Conservation (phyloP, 2,888 invertebrate species). For the Sycophila texana region DNA sequence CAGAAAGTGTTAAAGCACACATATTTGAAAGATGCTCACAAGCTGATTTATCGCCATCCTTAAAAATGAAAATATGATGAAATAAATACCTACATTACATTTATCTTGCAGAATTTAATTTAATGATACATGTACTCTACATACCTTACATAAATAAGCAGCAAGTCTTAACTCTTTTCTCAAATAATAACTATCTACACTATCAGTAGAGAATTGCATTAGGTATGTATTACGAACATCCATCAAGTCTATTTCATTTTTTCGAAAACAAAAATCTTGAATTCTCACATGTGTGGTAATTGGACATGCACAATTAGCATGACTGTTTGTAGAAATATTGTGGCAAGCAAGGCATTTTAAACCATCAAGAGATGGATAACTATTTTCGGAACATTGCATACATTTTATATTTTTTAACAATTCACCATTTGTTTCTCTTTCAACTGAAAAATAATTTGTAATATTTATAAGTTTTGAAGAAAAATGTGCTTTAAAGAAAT, state of each 20-base stretch:
- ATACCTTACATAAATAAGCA: constrained; percentile 75
- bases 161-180: constrained; percentile 72
- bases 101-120: constrained; percentile 1
- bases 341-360: constrained; percentile 73
- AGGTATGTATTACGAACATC: constrained; percentile 70
- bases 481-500: neutral
- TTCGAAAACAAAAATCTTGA: constrained; percentile 71
- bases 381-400: constrained; percentile 73
- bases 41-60: constrained; percentile 77
- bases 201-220: constrained; percentile 69
- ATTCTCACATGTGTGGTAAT: constrained; percentile 67
- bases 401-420: constrained; percentile 70
- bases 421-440: constrained; percentile 71
- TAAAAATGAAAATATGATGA: constrained; percentile 58
- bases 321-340: constrained; percentile 54
- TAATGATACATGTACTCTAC: constrained; percentile 43
- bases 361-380: constrained; percentile 72
- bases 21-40: constrained; percentile 84
- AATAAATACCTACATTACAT: constrained; percentile 5
- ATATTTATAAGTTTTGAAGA: constrained; percentile 3
- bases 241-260: constrained; percentile 67
- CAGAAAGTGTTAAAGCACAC: constrained; percentile 80
- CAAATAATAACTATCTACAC: constrained; percentile 73
- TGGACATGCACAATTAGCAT: constrained; percentile 71
- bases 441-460: constrained; percentile 67